A percentile compares a stretch with the other conserved stretches of the same genome.
Evolutionary conservation across 2,797 vertebrate genomes (phyloP).

Genomic region (Sphenopsis melanotis): DNA sequence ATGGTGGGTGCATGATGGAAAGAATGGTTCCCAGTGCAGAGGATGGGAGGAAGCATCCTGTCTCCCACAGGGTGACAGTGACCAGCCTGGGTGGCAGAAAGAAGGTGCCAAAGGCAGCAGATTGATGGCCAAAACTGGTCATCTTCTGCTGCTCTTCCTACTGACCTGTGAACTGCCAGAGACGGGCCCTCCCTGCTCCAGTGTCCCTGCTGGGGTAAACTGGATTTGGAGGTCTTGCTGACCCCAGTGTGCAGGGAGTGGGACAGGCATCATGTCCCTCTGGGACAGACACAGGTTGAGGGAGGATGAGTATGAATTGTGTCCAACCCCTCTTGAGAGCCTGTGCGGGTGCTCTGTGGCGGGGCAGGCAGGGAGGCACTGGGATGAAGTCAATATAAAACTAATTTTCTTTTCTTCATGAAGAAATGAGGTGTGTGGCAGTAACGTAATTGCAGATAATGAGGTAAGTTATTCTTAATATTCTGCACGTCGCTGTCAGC

Average conservation of each 20-base stretch:
- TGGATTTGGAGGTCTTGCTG: background rate
- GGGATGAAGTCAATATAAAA: conserved; percentile 83
- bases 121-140: background rate
- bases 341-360: accelerated
- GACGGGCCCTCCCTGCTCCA: background rate
- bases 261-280: background rate
- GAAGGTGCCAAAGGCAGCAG: conserved; percentile 45
- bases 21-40: background rate
- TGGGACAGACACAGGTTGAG: background rate
- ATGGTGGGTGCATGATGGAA: accelerated
- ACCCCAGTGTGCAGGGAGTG: accelerated
- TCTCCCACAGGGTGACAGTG: background rate
- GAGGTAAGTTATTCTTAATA: conserved; percentile 85
- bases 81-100: conserved; percentile 12
- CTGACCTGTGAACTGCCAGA: background rate
- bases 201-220: background rate
- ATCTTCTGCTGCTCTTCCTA: background rate
- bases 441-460: conserved; percentile 84
- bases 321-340: background rate
- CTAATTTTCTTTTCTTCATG: conserved; percentile 80
- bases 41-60: background rate
- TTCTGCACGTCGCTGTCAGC: conserved; percentile 70
- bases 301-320: background rate
- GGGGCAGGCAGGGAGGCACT: conserved; percentile 54
- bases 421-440: conserved; percentile 83